These are phyloP conservation scores for Carassius gibelio DNA, from an alignment of 2,113 vertebrate genomes.

Conservation along the genomic window DNA sequence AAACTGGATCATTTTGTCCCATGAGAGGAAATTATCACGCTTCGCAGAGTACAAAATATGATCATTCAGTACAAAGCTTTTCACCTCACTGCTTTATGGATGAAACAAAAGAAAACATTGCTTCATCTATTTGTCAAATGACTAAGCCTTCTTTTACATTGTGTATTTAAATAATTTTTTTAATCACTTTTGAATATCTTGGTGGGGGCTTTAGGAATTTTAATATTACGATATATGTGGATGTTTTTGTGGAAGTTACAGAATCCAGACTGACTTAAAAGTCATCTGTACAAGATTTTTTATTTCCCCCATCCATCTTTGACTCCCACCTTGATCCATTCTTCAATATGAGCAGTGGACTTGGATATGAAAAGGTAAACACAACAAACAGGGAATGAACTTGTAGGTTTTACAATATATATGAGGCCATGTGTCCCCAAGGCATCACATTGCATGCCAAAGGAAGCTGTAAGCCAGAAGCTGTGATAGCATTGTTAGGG, in stretches of 20 bases:
- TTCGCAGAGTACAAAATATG: conserved; percentile 55
- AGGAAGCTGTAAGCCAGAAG: conserved; percentile 12
- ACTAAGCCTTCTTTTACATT: not conserved
- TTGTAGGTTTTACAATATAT: not conserved
- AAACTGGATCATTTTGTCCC: conserved; percentile 36
- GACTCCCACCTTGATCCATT: not conserved
- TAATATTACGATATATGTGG: not conserved
- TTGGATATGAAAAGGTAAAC: not conserved
- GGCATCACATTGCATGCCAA: not conserved
- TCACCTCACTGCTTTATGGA: conserved; percentile 49
- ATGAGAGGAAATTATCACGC: conserved; percentile 59
- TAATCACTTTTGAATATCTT: not conserved
- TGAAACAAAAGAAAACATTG: conserved; percentile 38
- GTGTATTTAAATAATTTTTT: not conserved
- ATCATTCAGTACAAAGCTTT: conserved; percentile 53
- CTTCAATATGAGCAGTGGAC: not conserved
- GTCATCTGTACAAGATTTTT: not conserved
- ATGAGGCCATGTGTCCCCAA: not conserved
- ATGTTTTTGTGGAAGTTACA: not conserved
- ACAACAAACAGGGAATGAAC: not conserved
- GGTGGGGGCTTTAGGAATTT: not conserved
- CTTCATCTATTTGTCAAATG: not conserved
- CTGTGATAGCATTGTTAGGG: conserved; percentile 31
- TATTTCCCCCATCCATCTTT: not conserved
- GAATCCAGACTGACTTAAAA: not conserved